Evolutionary conservation across 1,140 invertebrate genomes (phyloP), one percentile per base, ranked within the genome.

Genomic region (Zelostemma sp.): DNA sequence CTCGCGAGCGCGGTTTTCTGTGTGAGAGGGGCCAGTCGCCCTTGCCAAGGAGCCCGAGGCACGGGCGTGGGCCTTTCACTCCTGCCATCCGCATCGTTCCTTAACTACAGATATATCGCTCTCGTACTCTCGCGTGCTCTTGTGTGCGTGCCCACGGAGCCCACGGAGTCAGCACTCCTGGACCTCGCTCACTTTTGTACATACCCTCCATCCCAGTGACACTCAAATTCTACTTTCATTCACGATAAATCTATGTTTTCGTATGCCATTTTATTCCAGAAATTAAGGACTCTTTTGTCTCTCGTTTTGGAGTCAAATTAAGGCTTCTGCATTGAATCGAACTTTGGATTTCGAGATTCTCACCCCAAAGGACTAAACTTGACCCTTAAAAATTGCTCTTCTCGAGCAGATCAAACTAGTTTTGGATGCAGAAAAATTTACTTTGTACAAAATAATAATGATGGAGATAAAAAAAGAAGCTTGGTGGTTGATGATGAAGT

Each of bases 11-110:
- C 6, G 15, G 33, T 2, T 33, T 25, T 51, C n/a, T 51, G 49
- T 31, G 28, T 51, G 50, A 40, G 73, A 79, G 80, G 79, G 81
- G 79, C 82, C 80, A 81, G 80, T 83, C 81, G 82, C 82, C 82
- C 82, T 84, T 84, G 82, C 80, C 77, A 73, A 81, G 78, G 64
- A 78, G 83, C 84, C 84, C 58, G 79, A 84, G 84, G 84, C 83
- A 85, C 83, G 82, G 84, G 83, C 84, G 84, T 85, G 80, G 83
- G 82, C 83, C 84, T 85, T 86, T 86, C 83, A 85, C 83, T 84
- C 82, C 80, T 83, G 82, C 83, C 81, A 84, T 84, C 82, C 82
- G 80, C 80, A 70, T 70, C 67, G 67, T 61, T 73, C 66, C 47
- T 68, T 66, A 56, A 63, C 71, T 64, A 64, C 40, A 70, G 62